Percentiles rank a stretch among this genome's conserved stretches.
phyloP scores from a whole-genome alignment of 1,140 invertebrate genomes.

The Centruroides sculpturatus region DNA sequence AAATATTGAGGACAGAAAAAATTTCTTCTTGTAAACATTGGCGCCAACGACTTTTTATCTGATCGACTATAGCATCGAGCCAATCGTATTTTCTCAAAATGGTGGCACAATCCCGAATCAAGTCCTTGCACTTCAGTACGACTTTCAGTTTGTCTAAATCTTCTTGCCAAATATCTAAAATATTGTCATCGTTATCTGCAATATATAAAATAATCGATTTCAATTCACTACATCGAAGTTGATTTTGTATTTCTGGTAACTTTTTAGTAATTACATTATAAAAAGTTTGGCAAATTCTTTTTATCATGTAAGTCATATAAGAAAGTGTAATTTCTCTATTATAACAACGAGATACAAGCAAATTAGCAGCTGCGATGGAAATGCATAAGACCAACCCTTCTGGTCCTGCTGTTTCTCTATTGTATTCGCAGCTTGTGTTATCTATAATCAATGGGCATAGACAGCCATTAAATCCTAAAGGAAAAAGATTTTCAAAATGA shows the following conservation, averaged over 20 bases:
- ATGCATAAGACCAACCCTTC: background rate
- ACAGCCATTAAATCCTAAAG: background rate
- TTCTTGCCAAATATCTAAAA: no score
- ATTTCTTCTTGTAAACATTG: conserved; percentile 1
- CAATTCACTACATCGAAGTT: no score
- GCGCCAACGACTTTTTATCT: conserved; percentile 1
- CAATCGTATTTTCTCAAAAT: background rate
- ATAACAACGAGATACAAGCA: background rate
- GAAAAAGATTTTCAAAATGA: conserved; percentile 1
- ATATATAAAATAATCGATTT: no score
- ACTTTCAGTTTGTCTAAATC: background rate
- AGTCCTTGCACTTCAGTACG: background rate
- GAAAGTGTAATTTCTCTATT: background rate
- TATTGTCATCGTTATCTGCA: no score
- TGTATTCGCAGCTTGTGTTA: background rate
- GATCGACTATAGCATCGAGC: conserved; percentile 5
- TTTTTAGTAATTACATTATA: background rate
- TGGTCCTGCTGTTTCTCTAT: background rate
- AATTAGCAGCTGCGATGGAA: background rate
- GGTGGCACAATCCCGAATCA: background rate
- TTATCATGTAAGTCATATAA: background rate
- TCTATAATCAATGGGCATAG: conserved; percentile 9
- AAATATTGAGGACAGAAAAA: background rate
- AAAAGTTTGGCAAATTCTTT: background rate
- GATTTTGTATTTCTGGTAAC: no score